Evolutionary conservation across 2,113 vertebrate species (phyloP).

Genomic region (Lota lota): DNA sequence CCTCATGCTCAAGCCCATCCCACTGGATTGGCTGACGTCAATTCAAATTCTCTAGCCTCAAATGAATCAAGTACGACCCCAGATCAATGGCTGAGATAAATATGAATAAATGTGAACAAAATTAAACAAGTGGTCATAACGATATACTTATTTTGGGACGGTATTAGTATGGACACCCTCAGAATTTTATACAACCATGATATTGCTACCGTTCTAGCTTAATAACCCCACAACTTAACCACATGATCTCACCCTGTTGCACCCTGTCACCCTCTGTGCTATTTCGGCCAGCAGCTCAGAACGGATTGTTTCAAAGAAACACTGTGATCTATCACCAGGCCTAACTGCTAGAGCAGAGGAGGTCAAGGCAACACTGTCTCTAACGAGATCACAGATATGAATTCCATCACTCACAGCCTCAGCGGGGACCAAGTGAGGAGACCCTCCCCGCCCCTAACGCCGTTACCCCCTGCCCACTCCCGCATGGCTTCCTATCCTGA

Average conservation of each 20-base stretch:
- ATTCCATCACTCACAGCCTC: slow-evolving; percentile 35
- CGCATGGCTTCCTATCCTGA: background rate
- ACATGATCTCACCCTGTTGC: background rate
- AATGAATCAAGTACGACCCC: too few species aligned
- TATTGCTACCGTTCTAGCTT: slow-evolving; percentile 18
- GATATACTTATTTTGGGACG: too few species aligned
- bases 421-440: slow-evolving; percentile 15
- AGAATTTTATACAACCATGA: too few species aligned
- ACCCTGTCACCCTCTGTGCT: slow-evolving; percentile 24
- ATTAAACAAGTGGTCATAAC: too few species aligned
- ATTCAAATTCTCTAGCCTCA: too few species aligned
- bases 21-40: too few species aligned
- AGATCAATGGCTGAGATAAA: too few species aligned
- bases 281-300: slow-evolving; percentile 27
- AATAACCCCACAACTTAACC: background rate
- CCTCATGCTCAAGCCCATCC: too few species aligned
- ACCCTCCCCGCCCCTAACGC: background rate
- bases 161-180: slow-evolving; percentile 2
- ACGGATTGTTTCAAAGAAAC: slow-evolving; percentile 20
- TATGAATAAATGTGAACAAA: too few species aligned
- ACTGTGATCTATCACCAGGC: slow-evolving; percentile 30
- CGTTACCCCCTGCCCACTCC: too few species aligned
- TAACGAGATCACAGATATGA: slow-evolving; percentile 48
- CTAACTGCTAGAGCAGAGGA: slow-evolving; percentile 13
- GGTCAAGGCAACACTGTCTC: slow-evolving; percentile 36